phyloP scores from a whole-genome alignment of 1,140 invertebrate species.

The Agrypnia vestita region DNA sequence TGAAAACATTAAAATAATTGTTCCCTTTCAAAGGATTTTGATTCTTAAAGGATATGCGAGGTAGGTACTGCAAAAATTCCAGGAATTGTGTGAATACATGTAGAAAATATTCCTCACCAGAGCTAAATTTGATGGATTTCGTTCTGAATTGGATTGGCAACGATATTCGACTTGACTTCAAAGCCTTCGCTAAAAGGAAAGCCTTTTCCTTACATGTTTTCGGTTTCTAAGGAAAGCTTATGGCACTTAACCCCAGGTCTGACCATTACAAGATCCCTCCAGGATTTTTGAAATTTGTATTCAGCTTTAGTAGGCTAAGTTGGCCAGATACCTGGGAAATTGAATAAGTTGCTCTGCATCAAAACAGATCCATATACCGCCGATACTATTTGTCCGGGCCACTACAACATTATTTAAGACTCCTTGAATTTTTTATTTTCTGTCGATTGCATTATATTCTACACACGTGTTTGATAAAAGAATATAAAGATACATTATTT shows the following conservation, averaged over 20 bases:
- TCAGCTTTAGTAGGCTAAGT: constrained; percentile 44
- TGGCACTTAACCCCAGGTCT: constrained; percentile 41
- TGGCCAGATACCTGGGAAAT: constrained; percentile 50
- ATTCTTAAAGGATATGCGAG: neutral
- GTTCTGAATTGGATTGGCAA: constrained; percentile 40
- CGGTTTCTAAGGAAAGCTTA: constrained; percentile 40
- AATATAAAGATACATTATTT: too few species aligned
- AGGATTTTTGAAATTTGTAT: constrained; percentile 48
- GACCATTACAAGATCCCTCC: constrained; percentile 34
- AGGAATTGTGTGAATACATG: constrained; percentile 16
- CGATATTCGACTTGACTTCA: constrained; percentile 39
- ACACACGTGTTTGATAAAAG: too few species aligned
- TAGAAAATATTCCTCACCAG: constrained; percentile 22
- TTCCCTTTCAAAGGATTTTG: neutral
- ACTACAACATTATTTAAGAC: too few species aligned
- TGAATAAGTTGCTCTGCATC: constrained; percentile 40
- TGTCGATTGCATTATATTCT: too few species aligned
- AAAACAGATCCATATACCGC: too few species aligned
- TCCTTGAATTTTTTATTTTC: too few species aligned
- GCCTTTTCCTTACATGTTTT: constrained; percentile 41
- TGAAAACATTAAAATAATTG: neutral
- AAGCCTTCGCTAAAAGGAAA: constrained; percentile 30
- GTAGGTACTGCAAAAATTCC: neutral
- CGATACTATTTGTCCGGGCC: too few species aligned
- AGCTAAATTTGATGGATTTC: constrained; percentile 40